Conservation (phyloP, 1,140 invertebrate genomes). For the Scaptodrosophila lebanonensis region DNA sequence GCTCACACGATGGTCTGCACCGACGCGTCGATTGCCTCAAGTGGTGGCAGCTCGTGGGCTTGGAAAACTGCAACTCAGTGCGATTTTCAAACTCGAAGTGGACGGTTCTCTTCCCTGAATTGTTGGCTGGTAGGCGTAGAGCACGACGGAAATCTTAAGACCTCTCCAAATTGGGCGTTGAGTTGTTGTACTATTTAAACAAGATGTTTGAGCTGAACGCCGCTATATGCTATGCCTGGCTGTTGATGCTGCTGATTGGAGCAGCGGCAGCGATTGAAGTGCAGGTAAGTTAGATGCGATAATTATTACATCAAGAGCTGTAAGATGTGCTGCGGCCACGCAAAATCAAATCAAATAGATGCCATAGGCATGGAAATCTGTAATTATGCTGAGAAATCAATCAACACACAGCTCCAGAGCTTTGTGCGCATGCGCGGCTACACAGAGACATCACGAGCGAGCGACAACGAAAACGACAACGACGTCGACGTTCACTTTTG, state of each 20-base stretch:
- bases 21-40: conserved; percentile 27
- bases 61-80: conserved; percentile 61
- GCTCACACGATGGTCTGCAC: conserved; percentile 23
- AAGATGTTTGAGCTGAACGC: conserved; percentile 23
- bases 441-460: background rate
- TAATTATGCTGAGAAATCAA: conserved; percentile 22
- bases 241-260: conserved; percentile 33
- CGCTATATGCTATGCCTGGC: conserved; percentile 9
- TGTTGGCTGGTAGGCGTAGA: too few species aligned
- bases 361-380: conserved; percentile 6
- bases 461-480: conserved; percentile 6
- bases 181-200: too few species aligned
- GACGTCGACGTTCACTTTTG: conserved; percentile 75
- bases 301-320: conserved; percentile 20
- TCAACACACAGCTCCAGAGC: background rate
- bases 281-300: conserved; percentile 38
- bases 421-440: background rate
- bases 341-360: too few species aligned
- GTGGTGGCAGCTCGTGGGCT: conserved; percentile 36
- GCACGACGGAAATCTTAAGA: too few species aligned
- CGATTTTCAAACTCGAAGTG: conserved; percentile 58
- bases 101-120: conserved; percentile 36
- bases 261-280: conserved; percentile 54
- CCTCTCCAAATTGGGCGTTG: too few species aligned
- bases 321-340: background rate